Evolutionary conservation across 2,888 invertebrate species (phyloP), one percentile per base, ranked within the genome.

Genomic region (Dexiosoma caninum): DNA sequence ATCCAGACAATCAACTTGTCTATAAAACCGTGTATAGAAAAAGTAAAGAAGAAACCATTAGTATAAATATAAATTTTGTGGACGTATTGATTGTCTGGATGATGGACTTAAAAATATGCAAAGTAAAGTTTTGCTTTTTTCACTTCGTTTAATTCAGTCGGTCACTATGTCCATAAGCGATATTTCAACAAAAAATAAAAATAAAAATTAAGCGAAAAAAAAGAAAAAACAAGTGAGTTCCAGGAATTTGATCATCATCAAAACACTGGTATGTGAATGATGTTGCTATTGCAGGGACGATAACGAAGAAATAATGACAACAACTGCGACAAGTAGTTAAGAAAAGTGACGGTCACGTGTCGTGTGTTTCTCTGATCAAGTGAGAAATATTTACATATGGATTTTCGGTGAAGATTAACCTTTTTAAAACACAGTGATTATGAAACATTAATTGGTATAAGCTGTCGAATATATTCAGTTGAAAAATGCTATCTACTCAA

Each of bases 231-330:
- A 79, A 81, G 79, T 70, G 27, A 85, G 83, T 87, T 87, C 87
- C 86, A 84, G 83, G 87, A 87, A 87, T 86, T 85, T 85, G 86
- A 86, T 86, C 85, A 85, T 85, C 85, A 71, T 66, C 79, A 60
- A 70, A 55, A 62, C 62, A 32, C n/a, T 70, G 62, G 46, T 62
- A 67, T 84, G 84, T 62, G 60, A 75, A 77, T 78, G 53, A 19
- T 49, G 16, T 69, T 32, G 44, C 44, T 21, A 57, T 37, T 59
- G 59, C 59, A 51, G 66, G 19, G 32, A 46, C 59, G 2, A 49
- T 37, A 51, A n/a, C 35, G 27, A 35, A 2, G 12, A 35, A 32
- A 40, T 14, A 23, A 49, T 10, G 27, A 30, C 16, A 37, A 53
- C 8, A 49, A 49, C 23, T 59, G 32, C 12, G 21, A 30, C 44